Base-by-base conservation (phyloP, 2,113 vertebrate species). In the Parotia lawesii region DNA sequence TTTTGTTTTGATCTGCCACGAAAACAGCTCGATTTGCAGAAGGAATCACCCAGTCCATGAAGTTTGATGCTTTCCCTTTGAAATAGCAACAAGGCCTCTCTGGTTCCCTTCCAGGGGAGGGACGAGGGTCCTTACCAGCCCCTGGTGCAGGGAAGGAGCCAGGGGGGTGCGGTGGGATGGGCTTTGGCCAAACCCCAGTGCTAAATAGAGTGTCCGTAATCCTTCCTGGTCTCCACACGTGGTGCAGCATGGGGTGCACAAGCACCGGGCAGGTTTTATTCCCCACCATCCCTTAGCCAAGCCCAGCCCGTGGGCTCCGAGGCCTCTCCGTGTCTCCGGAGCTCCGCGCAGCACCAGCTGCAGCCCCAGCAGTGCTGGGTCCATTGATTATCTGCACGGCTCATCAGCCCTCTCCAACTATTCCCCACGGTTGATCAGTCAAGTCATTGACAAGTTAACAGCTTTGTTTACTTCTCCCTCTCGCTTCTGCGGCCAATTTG, bases 161-260 rank as follows among this genome's bases (percentile, higher is more conserved):
- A 0, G 16, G 9, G 7, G 27, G 10, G 10, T 10, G 7, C 1
- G 0, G 2, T 4, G 48, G 37, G 53, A 18, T 14, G 28, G 9
- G 28, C 35, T 79, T 66, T 9, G 20, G 25, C 28, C 61, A 48
- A 4, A 13, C 29, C 29, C 9, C 38, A 38, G 38, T 28, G 67
- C 72, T 54, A 20, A 57, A 25, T 0, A 11, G 40, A 2, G 18
- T 0, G 5, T 17, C 60, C 2, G 0, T 8, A 3, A 15, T 7
- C 40, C 40, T 44, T 7, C 4, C 0, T 0, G 2, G 3, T 6
- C 29, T 3, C 22, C 0, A 0, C 53, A 5, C 8, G 1, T 29
- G 70, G 44, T 31, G 35, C 33, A 25, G 51, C 58, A 1, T 1
- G 45, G 60, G 28, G 19, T n/a, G 70, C 61, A 11, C 8, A 0